Evolutionary conservation across 1,140 invertebrate genomes (phyloP), one percentile per base, ranked within the genome.

Genomic region (Lasioglossum albipes): DNA sequence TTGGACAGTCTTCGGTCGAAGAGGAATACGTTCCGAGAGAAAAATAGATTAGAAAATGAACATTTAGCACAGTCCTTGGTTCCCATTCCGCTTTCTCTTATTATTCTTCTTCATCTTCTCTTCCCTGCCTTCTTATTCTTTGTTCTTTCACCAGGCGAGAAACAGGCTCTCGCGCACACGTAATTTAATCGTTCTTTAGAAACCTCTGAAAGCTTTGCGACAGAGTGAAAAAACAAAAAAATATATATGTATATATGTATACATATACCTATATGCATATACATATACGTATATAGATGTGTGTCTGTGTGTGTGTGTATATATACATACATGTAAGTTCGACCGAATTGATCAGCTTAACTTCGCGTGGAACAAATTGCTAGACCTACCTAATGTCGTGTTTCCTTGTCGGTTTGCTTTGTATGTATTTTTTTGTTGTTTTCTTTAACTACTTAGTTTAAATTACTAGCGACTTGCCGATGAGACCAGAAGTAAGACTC

Each of bases 301-400:
- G 69, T 42, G 54, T 67, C 31, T 42, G 45, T 78, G 71, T 62
- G 52, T 57, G 42, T 69, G 78, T 61, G 18, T 68, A 69, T 54
- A 62, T 68, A 59, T 27, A 52, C 74, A 79, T 70, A 61, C 52
- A 52, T 71, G 79, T 64, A 69, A 54, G 79, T 70, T 59, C 67
- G 64, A 81, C 75, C 71, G 67, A n/a, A 70, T 45, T 70, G 45
- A 77, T 78, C 84, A 75, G 62, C 75, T 86, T 75, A 89, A 87
- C 73, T 86, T 87, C 83, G 79, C 72, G 76, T 87, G 84, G 79
- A 91, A 89, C 87, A 91, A 90, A 88, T 90, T 86, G 83, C 89
- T 87, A 89, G 54, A 90, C 59, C 88, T 86, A 90, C 83, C 83
- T 90, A 90, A 84, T 75, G 84, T 91, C 86, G 86, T 85, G 83